phyloP scores from a whole-genome alignment of 2,888 invertebrate species.

The Clistopyga incitator region DNA sequence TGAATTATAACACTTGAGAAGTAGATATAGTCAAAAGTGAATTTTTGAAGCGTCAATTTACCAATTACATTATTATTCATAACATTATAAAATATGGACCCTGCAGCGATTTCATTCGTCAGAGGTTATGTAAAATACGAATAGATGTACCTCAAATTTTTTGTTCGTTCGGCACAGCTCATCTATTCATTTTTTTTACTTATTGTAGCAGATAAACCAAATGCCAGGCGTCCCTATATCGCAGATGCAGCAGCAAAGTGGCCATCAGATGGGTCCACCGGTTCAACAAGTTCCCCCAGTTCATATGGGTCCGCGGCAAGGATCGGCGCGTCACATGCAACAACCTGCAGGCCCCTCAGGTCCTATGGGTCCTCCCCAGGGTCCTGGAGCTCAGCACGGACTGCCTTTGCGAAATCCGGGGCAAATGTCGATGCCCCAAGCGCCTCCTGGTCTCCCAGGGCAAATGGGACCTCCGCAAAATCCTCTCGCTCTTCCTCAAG shows the following conservation, averaged over 20 bases:
- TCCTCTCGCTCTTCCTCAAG: constrained; percentile 66
- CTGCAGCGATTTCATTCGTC: too few relatives aligned
- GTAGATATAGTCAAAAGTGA: too few relatives aligned
- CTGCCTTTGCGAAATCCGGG: constrained; percentile 68
- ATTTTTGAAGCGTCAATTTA: too few relatives aligned
- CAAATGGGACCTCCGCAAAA: constrained; percentile 73
- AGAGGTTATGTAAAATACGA: too few relatives aligned
- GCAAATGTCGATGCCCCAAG: constrained; percentile 72
- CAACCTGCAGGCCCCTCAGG: constrained; percentile 71
- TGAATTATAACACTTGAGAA: too few relatives aligned
- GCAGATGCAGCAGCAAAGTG: constrained; percentile 70
- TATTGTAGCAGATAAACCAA: constrained; percentile 72
- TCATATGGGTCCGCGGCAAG: constrained; percentile 66
- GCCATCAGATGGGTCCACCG: constrained; percentile 65
- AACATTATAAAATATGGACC: too few relatives aligned
- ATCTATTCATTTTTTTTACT: constrained; percentile 4
- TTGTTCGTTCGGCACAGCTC: not conserved
- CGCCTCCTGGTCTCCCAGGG: constrained; percentile 62
- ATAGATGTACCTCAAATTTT: too few relatives aligned
- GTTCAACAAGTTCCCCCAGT: constrained; percentile 64
- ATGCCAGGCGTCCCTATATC: constrained; percentile 68
- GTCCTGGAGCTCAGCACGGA: constrained; percentile 67
- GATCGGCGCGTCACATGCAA: constrained; percentile 30
- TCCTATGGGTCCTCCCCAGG: constrained; percentile 72
- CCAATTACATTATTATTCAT: too few relatives aligned